Percentiles rank a stretch among this genome's conserved stretches.
These are phyloP conservation scores for Geococcyx californianus DNA, from an alignment of 2,113 vertebrate genomes.

Conservation along the genomic window DNA sequence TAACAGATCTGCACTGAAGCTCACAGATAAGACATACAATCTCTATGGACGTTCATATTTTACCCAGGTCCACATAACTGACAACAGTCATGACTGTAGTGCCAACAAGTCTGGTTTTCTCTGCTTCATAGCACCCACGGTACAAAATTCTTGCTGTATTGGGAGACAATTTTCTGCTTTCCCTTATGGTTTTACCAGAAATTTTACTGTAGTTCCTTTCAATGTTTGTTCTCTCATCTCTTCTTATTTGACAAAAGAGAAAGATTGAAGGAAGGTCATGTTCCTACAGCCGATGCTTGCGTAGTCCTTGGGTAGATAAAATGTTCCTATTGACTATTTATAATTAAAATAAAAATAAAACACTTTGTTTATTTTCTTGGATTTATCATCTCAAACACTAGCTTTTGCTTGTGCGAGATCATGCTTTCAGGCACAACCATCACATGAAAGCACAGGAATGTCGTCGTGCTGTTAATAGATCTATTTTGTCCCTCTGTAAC, in stretches of 20 bases:
- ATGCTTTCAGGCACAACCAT: neutral
- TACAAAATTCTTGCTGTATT: neutral
- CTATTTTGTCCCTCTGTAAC: neutral
- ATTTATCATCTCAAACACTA: neutral
- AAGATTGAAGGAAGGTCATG: neutral
- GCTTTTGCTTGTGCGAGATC: neutral
- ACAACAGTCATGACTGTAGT: neutral
- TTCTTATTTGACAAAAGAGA: neutral
- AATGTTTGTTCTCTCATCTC: neutral
- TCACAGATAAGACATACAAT: neutral
- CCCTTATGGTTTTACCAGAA: neutral
- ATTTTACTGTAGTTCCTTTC: neutral
- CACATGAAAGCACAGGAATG: neutral
- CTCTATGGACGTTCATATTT: neutral
- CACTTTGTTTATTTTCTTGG: neutral
- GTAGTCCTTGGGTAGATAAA: neutral
- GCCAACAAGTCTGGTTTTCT: neutral
- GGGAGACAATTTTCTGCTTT: neutral
- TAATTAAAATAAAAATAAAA: neutral
- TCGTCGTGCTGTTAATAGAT: neutral
- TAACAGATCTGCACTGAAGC: neutral
- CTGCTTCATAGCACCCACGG: neutral
- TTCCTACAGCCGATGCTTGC: neutral
- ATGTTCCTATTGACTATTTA: neutral
- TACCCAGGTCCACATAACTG: neutral